phyloP scores from a whole-genome alignment of 1,140 invertebrate genomes.

The Pachypsylla venusta region DNA sequence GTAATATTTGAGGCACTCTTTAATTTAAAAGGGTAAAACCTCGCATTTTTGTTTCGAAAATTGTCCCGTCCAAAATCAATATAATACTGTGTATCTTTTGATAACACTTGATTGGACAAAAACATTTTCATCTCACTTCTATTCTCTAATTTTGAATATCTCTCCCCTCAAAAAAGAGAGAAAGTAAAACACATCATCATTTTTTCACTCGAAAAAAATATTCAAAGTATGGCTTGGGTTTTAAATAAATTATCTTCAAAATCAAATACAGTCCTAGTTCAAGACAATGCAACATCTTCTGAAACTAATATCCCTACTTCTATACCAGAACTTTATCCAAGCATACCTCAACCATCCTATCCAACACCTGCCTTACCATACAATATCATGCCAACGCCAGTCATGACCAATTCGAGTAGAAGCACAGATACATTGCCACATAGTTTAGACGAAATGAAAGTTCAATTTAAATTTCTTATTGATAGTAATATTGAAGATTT shows the following conservation, averaged over 20 bases:
- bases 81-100: too few species aligned
- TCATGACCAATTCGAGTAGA: background rate
- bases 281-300: too few species aligned
- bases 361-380: slow-evolving; percentile 28
- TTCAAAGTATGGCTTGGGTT: background rate
- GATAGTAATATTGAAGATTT: slow-evolving; percentile 4
- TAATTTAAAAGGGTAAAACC: too few species aligned
- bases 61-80: too few species aligned
- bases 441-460: background rate
- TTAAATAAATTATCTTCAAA: background rate
- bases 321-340: slow-evolving; percentile 27
- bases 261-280: slow-evolving; percentile 21
- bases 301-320: slow-evolving; percentile 30
- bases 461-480: background rate
- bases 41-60: too few species aligned
- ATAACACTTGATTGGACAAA: too few species aligned
- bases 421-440: background rate
- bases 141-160: too few species aligned
- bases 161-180: too few species aligned
- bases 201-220: slow-evolving; percentile 25
- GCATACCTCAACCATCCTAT: slow-evolving; percentile 30
- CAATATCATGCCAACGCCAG: background rate
- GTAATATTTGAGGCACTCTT: too few species aligned
- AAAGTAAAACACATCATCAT: slow-evolving; percentile 27
- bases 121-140: too few species aligned